Percentiles rank a stretch among this genome's conserved stretches.
Conservation (phyloP, 2,113 vertebrate genomes). For the Nerophis ophidion region DNA sequence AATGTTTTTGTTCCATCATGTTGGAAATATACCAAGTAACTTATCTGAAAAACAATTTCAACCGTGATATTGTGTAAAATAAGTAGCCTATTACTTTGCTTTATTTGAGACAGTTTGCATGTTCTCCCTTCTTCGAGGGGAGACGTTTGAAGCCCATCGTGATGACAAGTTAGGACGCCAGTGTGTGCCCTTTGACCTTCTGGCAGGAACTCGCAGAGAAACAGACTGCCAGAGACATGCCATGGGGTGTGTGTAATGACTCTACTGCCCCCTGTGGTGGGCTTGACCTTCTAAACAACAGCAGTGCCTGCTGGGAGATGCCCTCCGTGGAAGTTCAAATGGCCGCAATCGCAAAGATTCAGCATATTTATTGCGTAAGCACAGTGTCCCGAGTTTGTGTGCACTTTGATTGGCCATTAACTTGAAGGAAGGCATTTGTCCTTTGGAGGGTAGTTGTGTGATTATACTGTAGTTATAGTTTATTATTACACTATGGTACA, state of each 20-base stretch:
- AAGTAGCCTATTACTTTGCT: conserved; percentile 5
- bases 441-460: too few species aligned
- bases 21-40: too few species aligned
- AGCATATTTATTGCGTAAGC: conserved; percentile 4
- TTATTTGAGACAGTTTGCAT: conserved; percentile 12
- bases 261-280: conserved; percentile 71
- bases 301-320: conserved; percentile 66
- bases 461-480: too few species aligned
- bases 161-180: conserved; percentile 48
- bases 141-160: conserved; percentile 31
- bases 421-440: too few species aligned
- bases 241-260: conserved; percentile 66
- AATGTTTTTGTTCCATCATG: too few species aligned
- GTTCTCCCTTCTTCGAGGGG: conserved; percentile 13
- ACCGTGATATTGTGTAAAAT: too few species aligned
- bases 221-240: conserved; percentile 68
- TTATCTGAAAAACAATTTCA: too few species aligned
- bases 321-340: conserved; percentile 65
- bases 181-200: conserved; percentile 53
- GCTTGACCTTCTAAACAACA: conserved; percentile 72
- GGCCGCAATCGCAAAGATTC: conserved; percentile 33
- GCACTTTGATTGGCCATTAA: too few species aligned
- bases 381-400: background rate
- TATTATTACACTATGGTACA: too few species aligned
- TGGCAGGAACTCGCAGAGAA: conserved; percentile 63